phyloP scores from a whole-genome alignment of 2,113 vertebrate species.

The Marmota monax region DNA sequence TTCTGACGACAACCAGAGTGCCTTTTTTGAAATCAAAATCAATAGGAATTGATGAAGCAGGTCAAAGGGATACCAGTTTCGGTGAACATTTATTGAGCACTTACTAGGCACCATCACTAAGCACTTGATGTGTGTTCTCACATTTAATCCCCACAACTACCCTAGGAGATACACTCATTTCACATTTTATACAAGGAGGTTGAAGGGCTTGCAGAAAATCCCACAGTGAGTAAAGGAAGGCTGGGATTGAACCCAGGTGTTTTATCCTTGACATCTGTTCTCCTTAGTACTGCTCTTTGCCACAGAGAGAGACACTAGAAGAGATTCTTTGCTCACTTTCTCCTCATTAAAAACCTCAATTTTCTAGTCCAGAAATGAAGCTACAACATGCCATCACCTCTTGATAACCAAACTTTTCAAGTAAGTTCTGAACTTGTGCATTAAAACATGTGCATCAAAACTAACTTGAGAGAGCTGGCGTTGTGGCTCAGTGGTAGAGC shows the following conservation, averaged over 20 bases:
- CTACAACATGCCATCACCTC: too few relatives aligned
- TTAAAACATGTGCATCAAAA: not conserved
- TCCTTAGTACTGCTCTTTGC: not conserved
- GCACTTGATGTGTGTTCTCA: not conserved
- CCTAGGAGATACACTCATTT: not conserved
- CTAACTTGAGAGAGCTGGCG: not conserved
- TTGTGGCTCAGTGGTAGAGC: too few relatives aligned
- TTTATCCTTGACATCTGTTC: not conserved
- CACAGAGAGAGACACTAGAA: not conserved
- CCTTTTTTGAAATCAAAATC: not conserved
- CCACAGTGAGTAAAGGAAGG: not conserved
- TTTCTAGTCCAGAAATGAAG: not conserved
- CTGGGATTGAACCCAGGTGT: not conserved
- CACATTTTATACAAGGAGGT: not conserved
- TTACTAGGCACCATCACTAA: not conserved
- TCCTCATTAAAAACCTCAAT: not conserved
- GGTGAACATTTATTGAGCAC: not conserved
- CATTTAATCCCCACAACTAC: not conserved
- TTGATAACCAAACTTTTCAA: not conserved
- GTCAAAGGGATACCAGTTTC: not conserved
- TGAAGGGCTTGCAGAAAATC: not conserved
- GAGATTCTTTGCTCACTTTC: not conserved
- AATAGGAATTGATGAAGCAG: not conserved
- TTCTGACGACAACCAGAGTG: not conserved
- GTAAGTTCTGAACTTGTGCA: not conserved